Evolutionary conservation across 2,113 vertebrate species (phyloP).

Genomic region (Chlorocebus sabaeus): DNA sequence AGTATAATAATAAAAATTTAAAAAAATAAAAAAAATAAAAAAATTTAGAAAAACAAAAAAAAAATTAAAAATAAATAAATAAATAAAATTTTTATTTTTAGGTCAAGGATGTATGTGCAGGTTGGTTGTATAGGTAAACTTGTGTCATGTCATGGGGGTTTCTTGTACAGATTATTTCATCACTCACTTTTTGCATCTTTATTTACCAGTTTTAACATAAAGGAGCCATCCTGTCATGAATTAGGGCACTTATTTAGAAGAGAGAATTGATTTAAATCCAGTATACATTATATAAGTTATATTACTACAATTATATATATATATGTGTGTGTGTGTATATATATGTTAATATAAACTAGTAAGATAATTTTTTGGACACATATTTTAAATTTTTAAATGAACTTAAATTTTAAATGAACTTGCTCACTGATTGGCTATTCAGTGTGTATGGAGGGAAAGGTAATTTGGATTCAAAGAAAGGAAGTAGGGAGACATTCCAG

Average conservation of each 20-base stretch:
- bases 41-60: no score
- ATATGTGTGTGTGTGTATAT: fast-evolving
- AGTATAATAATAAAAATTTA: no score
- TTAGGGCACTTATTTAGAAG: not conserved
- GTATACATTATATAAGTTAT: not conserved
- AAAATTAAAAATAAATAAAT: no score
- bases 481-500: not conserved
- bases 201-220: not conserved
- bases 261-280: not conserved
- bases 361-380: not conserved
- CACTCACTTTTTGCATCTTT: not conserved
- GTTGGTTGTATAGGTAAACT: no score
- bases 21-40: no score
- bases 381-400: not conserved
- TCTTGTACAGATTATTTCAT: no score
- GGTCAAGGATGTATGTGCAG: no score
- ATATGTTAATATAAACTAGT: not conserved
- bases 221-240: not conserved
- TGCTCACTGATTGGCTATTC: not conserved
- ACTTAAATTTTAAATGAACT: not conserved
- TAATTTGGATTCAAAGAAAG: not conserved
- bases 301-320: not conserved
- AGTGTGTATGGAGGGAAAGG: not conserved
- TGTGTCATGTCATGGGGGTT: no score
- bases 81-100: no score